These are phyloP conservation scores for Gasterosteus aculeatus DNA, from an alignment of 2,113 vertebrate genomes.

Conservation along the genomic window DNA sequence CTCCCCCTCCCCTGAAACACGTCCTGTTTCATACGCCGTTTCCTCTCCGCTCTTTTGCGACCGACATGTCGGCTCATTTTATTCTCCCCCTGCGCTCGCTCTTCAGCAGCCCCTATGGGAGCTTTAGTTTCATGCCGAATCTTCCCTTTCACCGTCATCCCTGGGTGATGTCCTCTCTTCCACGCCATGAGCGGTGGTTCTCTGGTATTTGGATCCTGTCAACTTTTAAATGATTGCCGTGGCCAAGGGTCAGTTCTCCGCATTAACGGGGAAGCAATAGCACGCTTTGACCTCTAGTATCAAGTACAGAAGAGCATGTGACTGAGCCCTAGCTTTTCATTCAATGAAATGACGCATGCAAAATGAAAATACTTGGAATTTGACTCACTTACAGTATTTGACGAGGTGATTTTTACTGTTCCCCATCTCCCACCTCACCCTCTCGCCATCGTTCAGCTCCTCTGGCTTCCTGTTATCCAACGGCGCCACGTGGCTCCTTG, in stretches of 20 bases:
- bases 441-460: not conserved
- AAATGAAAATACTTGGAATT: not conserved
- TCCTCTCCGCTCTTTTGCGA: slow-evolving; percentile 16
- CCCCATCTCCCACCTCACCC: not conserved
- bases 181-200: slow-evolving; percentile 9
- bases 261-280: not conserved
- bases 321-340: not conserved
- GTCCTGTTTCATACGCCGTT: slow-evolving; percentile 60
- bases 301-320: not conserved
- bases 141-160: slow-evolving; percentile 37
- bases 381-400: not conserved
- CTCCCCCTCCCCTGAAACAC: slow-evolving; percentile 70
- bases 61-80: slow-evolving; percentile 55
- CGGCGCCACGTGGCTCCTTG: not conserved
- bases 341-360: not conserved
- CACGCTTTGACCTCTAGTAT: not conserved
- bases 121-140: slow-evolving; percentile 48
- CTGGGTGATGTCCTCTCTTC: slow-evolving; percentile 28
- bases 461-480: slow-evolving; percentile 58
- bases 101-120: slow-evolving; percentile 34
- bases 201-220: slow-evolving; percentile 24
- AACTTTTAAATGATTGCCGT: slow-evolving; percentile 40
- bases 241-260: slow-evolving; percentile 31
- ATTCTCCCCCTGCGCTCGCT: slow-evolving; percentile 22
- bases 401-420: not conserved